These are phyloP conservation scores for Prochilodus magdalenae DNA, from an alignment of 2,113 vertebrate species.

Conservation along the genomic window DNA sequence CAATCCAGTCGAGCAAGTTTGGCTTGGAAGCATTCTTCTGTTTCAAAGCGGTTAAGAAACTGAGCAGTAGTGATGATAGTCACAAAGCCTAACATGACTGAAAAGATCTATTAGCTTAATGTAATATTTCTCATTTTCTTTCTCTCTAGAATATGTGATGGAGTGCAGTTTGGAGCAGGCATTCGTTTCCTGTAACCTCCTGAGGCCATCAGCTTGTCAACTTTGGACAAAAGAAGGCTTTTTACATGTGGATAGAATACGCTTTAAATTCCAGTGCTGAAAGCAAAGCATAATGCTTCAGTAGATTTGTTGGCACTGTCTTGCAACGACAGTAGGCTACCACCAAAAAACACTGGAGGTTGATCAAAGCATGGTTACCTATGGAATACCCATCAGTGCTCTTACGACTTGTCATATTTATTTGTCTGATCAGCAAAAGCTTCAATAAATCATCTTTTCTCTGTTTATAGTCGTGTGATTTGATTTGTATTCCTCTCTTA, in stretches of 20 bases:
- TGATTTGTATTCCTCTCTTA: not conserved
- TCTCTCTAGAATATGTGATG: slow-evolving; percentile 88
- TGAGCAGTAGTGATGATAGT: not conserved
- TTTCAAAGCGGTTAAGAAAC: not conserved
- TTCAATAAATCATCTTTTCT: slow-evolving; percentile 46
- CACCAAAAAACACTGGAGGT: slow-evolving; percentile 6
- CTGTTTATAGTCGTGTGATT: slow-evolving; percentile 2
- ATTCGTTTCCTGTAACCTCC: slow-evolving; percentile 89
- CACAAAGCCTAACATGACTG: no score
- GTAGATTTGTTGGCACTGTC: not conserved
- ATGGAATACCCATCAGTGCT: slow-evolving; percentile 24
- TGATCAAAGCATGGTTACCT: not conserved
- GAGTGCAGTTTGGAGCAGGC: slow-evolving; percentile 96
- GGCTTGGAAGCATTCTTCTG: not conserved
- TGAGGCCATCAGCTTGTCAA: not conserved
- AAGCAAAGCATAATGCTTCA: slow-evolving; percentile 7
- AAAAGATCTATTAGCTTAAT: not conserved
- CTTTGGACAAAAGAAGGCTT: not conserved
- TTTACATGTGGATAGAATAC: slow-evolving; percentile 32
- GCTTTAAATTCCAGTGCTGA: slow-evolving; percentile 19
- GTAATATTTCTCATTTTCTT: not conserved
- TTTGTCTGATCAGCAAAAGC: slow-evolving; percentile 31
- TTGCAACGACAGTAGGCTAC: slow-evolving; percentile 1
- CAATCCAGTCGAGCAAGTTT: not conserved
- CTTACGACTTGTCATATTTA: slow-evolving; percentile 51